Base-by-base conservation (phyloP, 1,140 invertebrate genomes). In the Papilio polytes region DNA sequence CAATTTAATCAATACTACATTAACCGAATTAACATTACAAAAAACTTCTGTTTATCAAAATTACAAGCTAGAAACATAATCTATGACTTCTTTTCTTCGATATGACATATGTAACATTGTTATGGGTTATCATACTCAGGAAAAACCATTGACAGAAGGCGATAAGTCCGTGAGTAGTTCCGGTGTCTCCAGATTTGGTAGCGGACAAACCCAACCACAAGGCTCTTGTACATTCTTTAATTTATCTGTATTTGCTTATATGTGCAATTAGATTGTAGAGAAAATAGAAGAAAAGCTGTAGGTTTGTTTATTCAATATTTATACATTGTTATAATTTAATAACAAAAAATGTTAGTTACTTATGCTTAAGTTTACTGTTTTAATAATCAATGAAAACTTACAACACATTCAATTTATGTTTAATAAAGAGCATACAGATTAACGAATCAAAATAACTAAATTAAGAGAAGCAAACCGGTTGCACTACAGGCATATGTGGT, bases 161-260 rank as follows among this genome's bases (percentile, higher is more conserved):
- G 63, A 3, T 15, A 31, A 66, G 22, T 31, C 63, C 63, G 12
- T 66, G 63, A 31, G 63, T 15, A 6, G 63, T 66, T 66, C 63
- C 63, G 63, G 63, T 66, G 63, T 66, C 22, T 66, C 63, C 63
- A 66, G 63, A 66, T 66, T 66, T 31, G 63, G 63, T 31, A 26
- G 22, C 22, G 63, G 63, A 66, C 22, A 66, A 66, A 66, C 63
- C 63, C 63, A 66, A 66, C 63, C 26, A 31, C 63, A 31, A 66
- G 63, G 63, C 22, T 66, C n/a, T 10, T 66, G 63, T 31, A 31
- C 63, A 66, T 66, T 66, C 63, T 66, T 66, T 66, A 31, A 26
- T 31, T 66, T 66, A 31, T 66, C 63, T 56, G 56, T 63, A 66
- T 66, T 66, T 12, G 22, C 63, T 15, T 66, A 66, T 66, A 31